Evolutionary conservation across 64 coral and sea anemone genomes (phyloP), one percentile per base, ranked within the genome.

Genomic region (Actinia equina): DNA sequence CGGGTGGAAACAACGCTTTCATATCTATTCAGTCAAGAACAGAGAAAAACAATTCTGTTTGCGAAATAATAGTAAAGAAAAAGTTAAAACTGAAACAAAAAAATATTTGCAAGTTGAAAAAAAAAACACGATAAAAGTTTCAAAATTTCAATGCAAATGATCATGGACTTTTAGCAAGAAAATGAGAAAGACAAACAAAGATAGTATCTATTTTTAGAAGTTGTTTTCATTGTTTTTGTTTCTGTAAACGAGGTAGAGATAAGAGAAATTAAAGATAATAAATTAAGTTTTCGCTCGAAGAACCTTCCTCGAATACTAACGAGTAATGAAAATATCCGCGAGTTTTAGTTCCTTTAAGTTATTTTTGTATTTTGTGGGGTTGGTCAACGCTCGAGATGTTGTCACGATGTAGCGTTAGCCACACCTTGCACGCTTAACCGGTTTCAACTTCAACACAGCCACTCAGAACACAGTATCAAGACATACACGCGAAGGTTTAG

Each of bases 361-460:
- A 27, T 74, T 74, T 74, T 14, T 41, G 69, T 15, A 41, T 74
- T 74, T 74, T 41, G 10, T 37, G 41, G 26, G 69, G 23, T 74
- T 41, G n/a, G 26, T 14, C 26, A 11, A 74, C 6, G 69, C 25
- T 0, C 69, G 25, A 74, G 69, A 7, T 74, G 26, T 30, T 30
- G 69, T 74, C 69, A 74, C 26, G 2, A 27, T 49, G 16, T 81
- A 49, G 78, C 49, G 43, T 37, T 17, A 23, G 45, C 78, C 78
- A 52, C 78, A 23, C 78, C 78, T 52, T 81, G 13, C 44, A 7
- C 17, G 18, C 15, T 2, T 49, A 81, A 81, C 78, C 15, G 78
- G 78, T 81, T 74, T 81, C 44, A 81, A 81, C 49, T 81, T 81
- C 49, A 81, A 81, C 78, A 16, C 78, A 81, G 78, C 78, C 78